Percentiles rank a stretch among this genome's conserved stretches.
Evolutionary conservation across 1,140 invertebrate species (phyloP).

Genomic region (Helicoverpa armigera): DNA sequence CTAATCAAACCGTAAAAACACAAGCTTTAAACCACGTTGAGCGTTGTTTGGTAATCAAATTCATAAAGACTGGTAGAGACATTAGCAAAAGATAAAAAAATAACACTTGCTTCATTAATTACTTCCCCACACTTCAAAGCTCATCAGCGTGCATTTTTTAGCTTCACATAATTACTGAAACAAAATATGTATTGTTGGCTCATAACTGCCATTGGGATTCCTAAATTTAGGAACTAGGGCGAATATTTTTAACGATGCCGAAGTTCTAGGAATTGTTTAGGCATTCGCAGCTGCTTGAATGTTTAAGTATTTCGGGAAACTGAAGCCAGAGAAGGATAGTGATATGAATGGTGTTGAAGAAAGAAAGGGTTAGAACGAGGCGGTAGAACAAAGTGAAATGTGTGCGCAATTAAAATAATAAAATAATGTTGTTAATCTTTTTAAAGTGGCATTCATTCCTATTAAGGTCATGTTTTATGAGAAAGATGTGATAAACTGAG

Average conservation of each 20-base stretch:
- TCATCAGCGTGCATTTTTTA: neutral
- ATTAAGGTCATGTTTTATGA: neutral
- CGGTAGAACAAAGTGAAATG: constrained; percentile 1
- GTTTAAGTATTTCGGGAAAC: constrained; percentile 22
- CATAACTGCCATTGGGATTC: neutral
- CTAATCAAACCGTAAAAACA: no score
- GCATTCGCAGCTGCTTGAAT: constrained; percentile 10
- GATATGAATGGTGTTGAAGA: neutral
- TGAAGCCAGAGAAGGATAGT: constrained; percentile 12
- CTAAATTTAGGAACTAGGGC: constrained; percentile 4
- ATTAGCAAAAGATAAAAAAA: neutral
- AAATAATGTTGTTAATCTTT: neutral
- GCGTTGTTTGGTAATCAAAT: constrained; percentile 14
- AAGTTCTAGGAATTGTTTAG: constrained; percentile 19
- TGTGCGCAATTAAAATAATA: neutral
- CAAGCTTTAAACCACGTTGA: neutral
- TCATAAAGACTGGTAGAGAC: constrained; percentile 11
- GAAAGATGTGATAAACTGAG: no score
- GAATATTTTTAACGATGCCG: constrained; percentile 30
- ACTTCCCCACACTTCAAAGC: neutral
- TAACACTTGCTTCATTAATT: neutral
- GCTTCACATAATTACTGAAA: neutral
- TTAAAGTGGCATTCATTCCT: neutral
- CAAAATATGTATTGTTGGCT: neutral
- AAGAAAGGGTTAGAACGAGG: neutral